phyloP scores from a whole-genome alignment of 2,888 invertebrate species.

The Meganola albula region DNA sequence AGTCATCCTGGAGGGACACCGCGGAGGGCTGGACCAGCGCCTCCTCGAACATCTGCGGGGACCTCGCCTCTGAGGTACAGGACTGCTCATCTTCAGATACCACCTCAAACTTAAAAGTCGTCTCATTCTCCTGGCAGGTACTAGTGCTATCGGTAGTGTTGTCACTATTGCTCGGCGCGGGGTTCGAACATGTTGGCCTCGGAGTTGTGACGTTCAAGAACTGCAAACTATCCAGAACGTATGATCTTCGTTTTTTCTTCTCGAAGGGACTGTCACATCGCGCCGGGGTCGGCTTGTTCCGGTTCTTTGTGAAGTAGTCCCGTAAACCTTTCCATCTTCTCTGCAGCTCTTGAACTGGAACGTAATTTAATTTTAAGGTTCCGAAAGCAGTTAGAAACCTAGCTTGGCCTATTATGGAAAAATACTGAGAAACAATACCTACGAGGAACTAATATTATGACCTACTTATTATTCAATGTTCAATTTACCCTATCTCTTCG shows the following conservation, averaged over 20 bases:
- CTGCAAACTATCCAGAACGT: slow-evolving; percentile 23
- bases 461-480: too few relatives aligned
- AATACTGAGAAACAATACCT: too few relatives aligned
- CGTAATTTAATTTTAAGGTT: too few relatives aligned
- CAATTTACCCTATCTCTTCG: too few relatives aligned
- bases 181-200: not conserved
- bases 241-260: slow-evolving; percentile 21
- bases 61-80: not conserved
- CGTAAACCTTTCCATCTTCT: slow-evolving; percentile 36
- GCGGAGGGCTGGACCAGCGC: not conserved
- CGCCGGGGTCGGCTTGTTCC: slow-evolving; percentile 17
- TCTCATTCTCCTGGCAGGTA: not conserved
- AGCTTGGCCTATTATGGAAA: too few relatives aligned
- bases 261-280: not conserved
- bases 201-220: slow-evolving; percentile 15
- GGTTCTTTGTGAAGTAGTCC: slow-evolving; percentile 31
- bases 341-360: slow-evolving; percentile 34
- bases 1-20: slow-evolving; percentile 5
- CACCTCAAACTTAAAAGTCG: not conserved
- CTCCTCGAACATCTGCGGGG: not conserved
- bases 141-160: not conserved
- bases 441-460: too few relatives aligned
- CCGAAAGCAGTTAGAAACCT: too few relatives aligned
- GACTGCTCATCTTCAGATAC: not conserved
- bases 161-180: not conserved